Conservation (phyloP, 2,113 vertebrate genomes). For the Gila orcuttii region DNA sequence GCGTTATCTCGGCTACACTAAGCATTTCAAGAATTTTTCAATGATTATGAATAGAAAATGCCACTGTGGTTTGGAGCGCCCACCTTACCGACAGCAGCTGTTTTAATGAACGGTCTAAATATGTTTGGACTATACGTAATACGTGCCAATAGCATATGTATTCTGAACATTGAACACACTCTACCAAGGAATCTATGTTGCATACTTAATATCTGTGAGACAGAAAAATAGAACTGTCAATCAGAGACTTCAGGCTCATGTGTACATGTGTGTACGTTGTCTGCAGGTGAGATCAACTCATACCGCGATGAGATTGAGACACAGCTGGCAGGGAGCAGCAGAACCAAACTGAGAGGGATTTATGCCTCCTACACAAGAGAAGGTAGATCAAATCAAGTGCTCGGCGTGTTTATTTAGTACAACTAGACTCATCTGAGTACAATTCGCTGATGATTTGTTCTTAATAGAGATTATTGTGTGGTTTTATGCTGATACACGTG, state of each 20-base stretch:
- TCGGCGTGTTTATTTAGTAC: neutral
- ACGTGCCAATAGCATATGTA: neutral
- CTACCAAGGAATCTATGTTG: neutral
- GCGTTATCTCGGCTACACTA: conserved; percentile 4
- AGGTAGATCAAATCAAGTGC: conserved; percentile 69
- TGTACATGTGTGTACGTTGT: conserved; percentile 13
- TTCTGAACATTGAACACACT: neutral
- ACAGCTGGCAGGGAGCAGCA: conserved; percentile 86
- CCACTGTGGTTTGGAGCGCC: neutral
- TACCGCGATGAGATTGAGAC: conserved; percentile 95
- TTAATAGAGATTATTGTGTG: conserved; percentile 16
- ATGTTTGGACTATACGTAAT: neutral
- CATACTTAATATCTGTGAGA: neutral
- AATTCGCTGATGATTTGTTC: neutral
- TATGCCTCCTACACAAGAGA: conserved; percentile 84
- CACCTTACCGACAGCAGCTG: neutral
- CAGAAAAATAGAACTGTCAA: neutral
- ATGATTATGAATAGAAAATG: conserved; percentile 1
- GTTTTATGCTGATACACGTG: conserved; percentile 13
- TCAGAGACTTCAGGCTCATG: conserved; percentile 3
- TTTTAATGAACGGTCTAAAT: conserved; percentile 4
- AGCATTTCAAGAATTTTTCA: neutral
- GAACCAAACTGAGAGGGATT: conserved; percentile 88
- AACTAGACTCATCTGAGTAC: neutral
- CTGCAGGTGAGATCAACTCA: conserved; percentile 88